Evolutionary conservation across 2,113 vertebrate species (phyloP).

Genomic region (Odocoileus virginianus): DNA sequence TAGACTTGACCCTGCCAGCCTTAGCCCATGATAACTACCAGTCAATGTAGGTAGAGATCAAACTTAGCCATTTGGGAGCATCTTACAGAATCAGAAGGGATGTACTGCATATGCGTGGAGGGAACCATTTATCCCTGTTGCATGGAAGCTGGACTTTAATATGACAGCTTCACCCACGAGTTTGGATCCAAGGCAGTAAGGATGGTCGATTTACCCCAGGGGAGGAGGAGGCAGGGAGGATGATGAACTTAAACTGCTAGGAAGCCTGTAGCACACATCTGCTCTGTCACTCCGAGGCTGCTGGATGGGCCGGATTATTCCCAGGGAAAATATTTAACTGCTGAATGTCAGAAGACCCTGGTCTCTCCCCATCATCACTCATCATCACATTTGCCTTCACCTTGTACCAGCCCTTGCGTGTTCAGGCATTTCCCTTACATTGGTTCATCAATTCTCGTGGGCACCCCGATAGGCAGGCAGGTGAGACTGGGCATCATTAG

Average conservation of each 20-base stretch:
- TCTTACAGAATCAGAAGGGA: neutral
- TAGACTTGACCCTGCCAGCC: rapidly evolving
- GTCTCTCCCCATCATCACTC: neutral
- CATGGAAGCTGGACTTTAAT: neutral
- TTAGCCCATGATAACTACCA: rapidly evolving
- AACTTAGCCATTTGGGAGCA: rapidly evolving
- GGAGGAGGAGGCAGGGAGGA: too few relatives aligned
- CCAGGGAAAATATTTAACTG: neutral
- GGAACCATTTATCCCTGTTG: neutral
- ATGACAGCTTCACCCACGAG: neutral
- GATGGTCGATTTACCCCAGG: too few relatives aligned
- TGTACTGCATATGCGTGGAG: rapidly evolving
- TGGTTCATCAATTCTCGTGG: rapidly evolving
- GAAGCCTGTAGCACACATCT: neutral
- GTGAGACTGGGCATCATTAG: too few relatives aligned
- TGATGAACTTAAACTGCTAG: neutral
- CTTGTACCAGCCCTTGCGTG: too few relatives aligned
- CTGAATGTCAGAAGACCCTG: neutral
- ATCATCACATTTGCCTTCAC: neutral
- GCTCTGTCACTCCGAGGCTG: neutral
- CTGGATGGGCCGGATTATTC: neutral
- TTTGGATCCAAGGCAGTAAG: neutral
- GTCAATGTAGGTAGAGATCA: neutral
- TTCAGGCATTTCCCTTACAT: rapidly evolving
- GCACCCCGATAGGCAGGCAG: rapidly evolving